phyloP scores from a whole-genome alignment of 2,113 vertebrate genomes.

The Phaethornis superciliosus region DNA sequence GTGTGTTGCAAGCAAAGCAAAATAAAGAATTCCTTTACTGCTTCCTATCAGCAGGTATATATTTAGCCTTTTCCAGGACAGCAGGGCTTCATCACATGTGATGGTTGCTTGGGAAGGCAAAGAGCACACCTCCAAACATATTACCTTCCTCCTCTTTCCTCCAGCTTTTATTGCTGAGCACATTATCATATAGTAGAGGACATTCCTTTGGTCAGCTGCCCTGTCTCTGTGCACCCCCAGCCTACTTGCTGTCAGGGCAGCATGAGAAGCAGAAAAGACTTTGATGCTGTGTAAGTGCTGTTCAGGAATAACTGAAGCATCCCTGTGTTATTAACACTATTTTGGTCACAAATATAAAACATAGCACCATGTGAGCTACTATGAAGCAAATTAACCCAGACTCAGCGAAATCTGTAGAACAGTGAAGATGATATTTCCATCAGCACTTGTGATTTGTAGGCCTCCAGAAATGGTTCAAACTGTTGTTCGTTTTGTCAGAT shows the following conservation, averaged over 20 bases:
- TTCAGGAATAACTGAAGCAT: not conserved
- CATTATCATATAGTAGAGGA: too few relatives aligned
- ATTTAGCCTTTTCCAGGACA: not conserved
- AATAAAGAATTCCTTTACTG: not conserved
- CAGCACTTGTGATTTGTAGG: not conserved
- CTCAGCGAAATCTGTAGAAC: not conserved
- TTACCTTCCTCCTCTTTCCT: not conserved
- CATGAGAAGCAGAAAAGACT: not conserved
- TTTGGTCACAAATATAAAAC: not conserved
- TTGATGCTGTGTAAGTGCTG: not conserved
- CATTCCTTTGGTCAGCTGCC: not conserved
- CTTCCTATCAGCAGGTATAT: not conserved
- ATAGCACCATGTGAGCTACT: not conserved
- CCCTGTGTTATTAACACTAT: not conserved
- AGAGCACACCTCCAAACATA: accelerated
- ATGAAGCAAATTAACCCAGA: not conserved
- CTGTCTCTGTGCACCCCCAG: not conserved
- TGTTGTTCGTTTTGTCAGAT: not conserved
- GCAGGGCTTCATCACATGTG: accelerated
- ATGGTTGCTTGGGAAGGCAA: not conserved
- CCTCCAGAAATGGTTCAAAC: not conserved
- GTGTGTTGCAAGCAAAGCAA: not conserved
- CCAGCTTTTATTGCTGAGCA: not conserved
- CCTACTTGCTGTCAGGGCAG: not conserved
- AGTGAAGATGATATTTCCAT: not conserved